A percentile compares a stretch with the other conserved stretches of the same genome.
These are phyloP conservation scores for Isaurus tuberculatus DNA, from an alignment of 92 coral and sea anemone genomes.

Conservation along the genomic window DNA sequence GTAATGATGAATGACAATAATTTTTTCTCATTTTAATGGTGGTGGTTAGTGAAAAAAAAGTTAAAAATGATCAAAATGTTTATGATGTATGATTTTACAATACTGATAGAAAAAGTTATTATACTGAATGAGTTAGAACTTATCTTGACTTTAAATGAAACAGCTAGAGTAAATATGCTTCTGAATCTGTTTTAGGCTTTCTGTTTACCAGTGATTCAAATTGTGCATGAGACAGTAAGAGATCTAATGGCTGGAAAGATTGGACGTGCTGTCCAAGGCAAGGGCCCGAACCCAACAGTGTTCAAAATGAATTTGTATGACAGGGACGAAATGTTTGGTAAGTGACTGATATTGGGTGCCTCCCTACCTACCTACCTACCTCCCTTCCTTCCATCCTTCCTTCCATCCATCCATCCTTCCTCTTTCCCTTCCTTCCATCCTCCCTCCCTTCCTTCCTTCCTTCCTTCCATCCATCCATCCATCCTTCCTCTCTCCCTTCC, in stretches of 20 bases:
- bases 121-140: too few species aligned
- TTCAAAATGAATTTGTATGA: slow-evolving; percentile 91
- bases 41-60: too few species aligned
- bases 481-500: too few species aligned
- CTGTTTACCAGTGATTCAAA: slow-evolving; percentile 94
- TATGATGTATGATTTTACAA: too few species aligned
- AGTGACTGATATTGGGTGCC: slow-evolving; percentile 6
- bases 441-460: not conserved
- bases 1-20: not conserved
- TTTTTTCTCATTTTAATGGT: too few species aligned
- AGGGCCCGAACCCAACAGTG: slow-evolving; percentile 50
- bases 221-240: slow-evolving; percentile 93
- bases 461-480: too few species aligned
- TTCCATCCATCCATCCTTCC: not conserved
- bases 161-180: too few species aligned
- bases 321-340: slow-evolving; percentile 85
- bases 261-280: slow-evolving; percentile 27
- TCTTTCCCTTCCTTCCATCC: not conserved
- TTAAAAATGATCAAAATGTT: too few species aligned
- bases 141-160: too few species aligned
- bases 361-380: too few species aligned
- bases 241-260: slow-evolving; percentile 85
- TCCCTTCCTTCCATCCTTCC: not conserved
- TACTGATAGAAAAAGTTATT: too few species aligned
- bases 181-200: slow-evolving; percentile 78